phyloP scores from a whole-genome alignment of 2,797 vertebrate species.

The Sparidentex hasta region DNA sequence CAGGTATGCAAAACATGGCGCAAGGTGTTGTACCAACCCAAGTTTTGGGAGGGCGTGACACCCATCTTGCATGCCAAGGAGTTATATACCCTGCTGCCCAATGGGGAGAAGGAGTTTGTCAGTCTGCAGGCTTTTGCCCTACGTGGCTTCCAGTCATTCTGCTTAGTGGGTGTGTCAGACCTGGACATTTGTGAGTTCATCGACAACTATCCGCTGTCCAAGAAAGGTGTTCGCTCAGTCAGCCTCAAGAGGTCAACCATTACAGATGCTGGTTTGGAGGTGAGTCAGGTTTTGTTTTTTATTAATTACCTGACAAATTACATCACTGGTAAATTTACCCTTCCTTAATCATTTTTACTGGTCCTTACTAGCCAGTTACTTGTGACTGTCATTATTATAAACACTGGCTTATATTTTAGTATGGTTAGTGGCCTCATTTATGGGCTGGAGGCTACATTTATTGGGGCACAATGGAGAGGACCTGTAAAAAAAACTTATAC shows the following conservation, averaged over 20 bases:
- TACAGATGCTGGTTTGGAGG: slow-evolving; percentile 97
- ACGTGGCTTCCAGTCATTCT: slow-evolving; percentile 97
- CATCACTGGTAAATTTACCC: too few relatives aligned
- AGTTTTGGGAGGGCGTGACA: slow-evolving; percentile 96
- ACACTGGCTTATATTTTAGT: not conserved
- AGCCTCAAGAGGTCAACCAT: slow-evolving; percentile 99
- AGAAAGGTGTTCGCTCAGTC: slow-evolving; percentile 97
- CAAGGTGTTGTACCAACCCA: slow-evolving; percentile 96
- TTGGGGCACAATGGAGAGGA: not conserved
- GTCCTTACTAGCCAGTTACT: not conserved
- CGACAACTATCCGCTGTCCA: slow-evolving; percentile 98
- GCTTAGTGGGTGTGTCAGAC: slow-evolving; percentile 97
- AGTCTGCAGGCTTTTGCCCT: slow-evolving; percentile 96
- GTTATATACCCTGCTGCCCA: slow-evolving; percentile 93
- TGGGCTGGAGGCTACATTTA: not conserved
- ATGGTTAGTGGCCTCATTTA: not conserved
- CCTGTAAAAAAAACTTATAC: not conserved
- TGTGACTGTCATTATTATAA: not conserved
- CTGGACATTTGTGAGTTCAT: slow-evolving; percentile 99
- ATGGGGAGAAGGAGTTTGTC: slow-evolving; percentile 97
- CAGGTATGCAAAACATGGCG: slow-evolving; percentile 99
- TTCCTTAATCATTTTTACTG: not conserved
- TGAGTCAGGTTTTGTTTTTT: slow-evolving; percentile 74
- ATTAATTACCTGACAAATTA: not conserved
- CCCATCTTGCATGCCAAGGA: slow-evolving; percentile 98